Evolutionary conservation across 1,140 invertebrate genomes (phyloP), one percentile per base, ranked within the genome.

Genomic region (Proctacanthus coquilletti): DNA sequence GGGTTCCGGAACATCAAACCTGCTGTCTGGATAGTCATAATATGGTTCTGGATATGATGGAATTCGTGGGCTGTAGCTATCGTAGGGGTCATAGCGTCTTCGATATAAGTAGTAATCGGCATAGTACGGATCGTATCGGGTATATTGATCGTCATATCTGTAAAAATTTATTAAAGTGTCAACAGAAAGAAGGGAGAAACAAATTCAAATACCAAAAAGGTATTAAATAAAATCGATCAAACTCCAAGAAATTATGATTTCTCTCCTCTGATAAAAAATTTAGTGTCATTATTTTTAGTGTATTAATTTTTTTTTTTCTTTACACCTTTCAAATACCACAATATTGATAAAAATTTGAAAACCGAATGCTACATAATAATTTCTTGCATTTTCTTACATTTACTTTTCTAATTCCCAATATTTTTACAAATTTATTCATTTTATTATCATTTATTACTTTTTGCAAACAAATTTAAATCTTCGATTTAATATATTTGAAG

Each of bases 31-130:
- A 38, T 58, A 59, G 40, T 58, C 47, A 1, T 54, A 46, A 31
- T 59, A 58, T 3, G 51, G 50, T 9, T 58, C 56, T 3, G 56
- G 52, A 32, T 54, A 58, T 32, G 53, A 49, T 2, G 55, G 55
- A 11, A 52, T 36, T 1, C 53, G 45, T 0, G 55, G 55, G 32
- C 56, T 58, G 9, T 59, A 59, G 30, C 56, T 56, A 4, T 59
- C 56, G n/a, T 58, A 50, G 3, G 52, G 53, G 45, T 58, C 55
- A 23, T 43, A 56, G 18, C 46, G 50, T 17, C 52, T 47, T 0
- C 52, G 49, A 40, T 56, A 45, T 38, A 57, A 38, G 38, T 55
- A 57, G 44, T 57, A 53, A 25, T 57, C 54, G 36, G 58, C 55
- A 23, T 50, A 50, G 18, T 52, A 53, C 14, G 55, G 55, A 43